Evolutionary conservation across 1,140 invertebrate genomes (phyloP).

Genomic region (Danaus melanippus): DNA sequence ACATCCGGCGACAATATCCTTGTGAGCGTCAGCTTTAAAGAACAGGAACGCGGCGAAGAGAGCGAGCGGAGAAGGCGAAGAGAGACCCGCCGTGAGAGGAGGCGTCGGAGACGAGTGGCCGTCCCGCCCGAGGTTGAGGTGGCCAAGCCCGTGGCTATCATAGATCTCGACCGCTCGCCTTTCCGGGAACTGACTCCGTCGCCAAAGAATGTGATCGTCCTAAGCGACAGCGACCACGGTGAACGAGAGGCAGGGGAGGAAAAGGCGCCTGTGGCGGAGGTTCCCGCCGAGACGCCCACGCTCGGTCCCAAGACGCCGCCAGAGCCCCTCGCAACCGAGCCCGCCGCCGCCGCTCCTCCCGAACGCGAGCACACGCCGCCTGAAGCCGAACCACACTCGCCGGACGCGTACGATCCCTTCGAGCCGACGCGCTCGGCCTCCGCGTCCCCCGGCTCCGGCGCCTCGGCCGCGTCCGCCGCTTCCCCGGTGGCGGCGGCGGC

Average conservation of each 20-base stretch:
- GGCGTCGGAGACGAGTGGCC: constrained; percentile 27
- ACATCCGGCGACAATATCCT: constrained; percentile 93
- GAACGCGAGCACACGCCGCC: constrained; percentile 59
- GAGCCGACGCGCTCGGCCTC: constrained; percentile 89
- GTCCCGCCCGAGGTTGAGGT: constrained; percentile 30
- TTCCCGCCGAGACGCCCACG: constrained; percentile 3
- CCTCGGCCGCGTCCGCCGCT: constrained; percentile 78
- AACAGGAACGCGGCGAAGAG: constrained; percentile 73
- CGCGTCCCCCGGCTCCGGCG: constrained; percentile 72
- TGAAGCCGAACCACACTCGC: constrained; percentile 65
- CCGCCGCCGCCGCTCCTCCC: constrained; percentile 64
- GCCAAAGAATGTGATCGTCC: constrained; percentile 84
- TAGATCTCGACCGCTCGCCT: constrained; percentile 88
- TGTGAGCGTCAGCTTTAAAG: constrained; percentile 92
- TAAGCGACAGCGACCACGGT: constrained; percentile 85
- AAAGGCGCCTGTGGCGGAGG: constrained; percentile 25
- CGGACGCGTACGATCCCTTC: constrained; percentile 89
- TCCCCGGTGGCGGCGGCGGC: constrained; percentile 67
- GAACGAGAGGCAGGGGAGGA: constrained; percentile 34
- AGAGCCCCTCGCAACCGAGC: constrained; percentile 50
- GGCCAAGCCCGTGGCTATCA: constrained; percentile 85
- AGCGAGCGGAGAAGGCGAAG: constrained; percentile 37
- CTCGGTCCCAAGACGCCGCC: too few species aligned
- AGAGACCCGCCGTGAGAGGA: constrained; percentile 58
- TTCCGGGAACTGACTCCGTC: constrained; percentile 85